Conservation (phyloP, 2,888 invertebrate species). For the Sarcophaga carnaria region DNA sequence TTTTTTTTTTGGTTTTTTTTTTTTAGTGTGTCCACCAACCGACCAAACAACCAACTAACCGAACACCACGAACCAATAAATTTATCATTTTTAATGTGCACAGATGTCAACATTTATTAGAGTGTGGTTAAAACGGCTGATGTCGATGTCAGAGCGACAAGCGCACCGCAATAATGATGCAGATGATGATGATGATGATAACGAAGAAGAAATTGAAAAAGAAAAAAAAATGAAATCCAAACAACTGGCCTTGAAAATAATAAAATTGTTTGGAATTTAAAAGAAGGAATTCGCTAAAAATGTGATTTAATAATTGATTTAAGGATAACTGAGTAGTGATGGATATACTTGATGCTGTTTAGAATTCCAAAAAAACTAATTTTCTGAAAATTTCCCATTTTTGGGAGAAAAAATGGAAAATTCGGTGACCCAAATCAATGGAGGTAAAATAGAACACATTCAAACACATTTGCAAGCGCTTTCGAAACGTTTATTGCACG, state of each 20-base stretch:
- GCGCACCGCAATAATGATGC: not conserved
- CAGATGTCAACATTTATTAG: constrained; percentile 19
- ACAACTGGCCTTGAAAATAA: constrained; percentile 27
- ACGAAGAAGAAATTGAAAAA: not conserved
- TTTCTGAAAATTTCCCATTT: too few relatives aligned
- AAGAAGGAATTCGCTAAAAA: not conserved
- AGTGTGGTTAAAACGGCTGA: not conserved
- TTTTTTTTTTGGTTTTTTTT: not conserved
- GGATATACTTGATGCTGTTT: too few relatives aligned
- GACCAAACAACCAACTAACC: not conserved
- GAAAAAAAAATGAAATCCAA: not conserved
- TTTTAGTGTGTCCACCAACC: not conserved
- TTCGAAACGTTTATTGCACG: too few relatives aligned
- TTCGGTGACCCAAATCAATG: too few relatives aligned
- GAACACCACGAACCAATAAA: constrained; percentile 3
- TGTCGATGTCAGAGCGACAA: not conserved
- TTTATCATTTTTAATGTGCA: constrained; percentile 21
- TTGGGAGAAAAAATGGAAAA: too few relatives aligned
- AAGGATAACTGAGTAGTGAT: too few relatives aligned
- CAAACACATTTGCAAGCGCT: too few relatives aligned
- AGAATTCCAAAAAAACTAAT: too few relatives aligned
- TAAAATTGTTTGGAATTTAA: not conserved
- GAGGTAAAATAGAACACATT: too few relatives aligned
- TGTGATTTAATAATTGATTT: not conserved
- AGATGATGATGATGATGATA: constrained; percentile 4